Conservation (phyloP, 2,888 invertebrate genomes). For the Cryptocephalus primarius region DNA sequence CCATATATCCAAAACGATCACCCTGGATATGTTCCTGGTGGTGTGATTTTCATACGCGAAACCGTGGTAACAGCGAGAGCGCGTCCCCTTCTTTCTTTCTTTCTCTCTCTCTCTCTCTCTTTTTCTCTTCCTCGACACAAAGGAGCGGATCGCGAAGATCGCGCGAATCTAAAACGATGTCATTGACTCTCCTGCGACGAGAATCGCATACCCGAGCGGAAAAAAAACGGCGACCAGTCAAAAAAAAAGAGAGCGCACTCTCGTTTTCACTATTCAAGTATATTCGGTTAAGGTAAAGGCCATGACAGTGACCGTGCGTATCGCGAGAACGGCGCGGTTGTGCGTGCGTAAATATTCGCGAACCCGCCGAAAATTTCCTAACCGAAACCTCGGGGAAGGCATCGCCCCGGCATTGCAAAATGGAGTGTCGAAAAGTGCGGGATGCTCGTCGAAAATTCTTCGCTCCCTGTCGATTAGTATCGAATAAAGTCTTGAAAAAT, state of each 20-base stretch:
- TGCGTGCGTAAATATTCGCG: not conserved
- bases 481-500: too few species aligned
- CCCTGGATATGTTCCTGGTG: too few species aligned
- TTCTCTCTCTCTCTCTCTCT: too few species aligned
- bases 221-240: slow-evolving; percentile 5
- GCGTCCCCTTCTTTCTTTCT: too few species aligned
- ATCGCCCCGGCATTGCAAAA: too few species aligned
- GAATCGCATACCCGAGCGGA: too few species aligned
- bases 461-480: too few species aligned
- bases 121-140: not conserved
- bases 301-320: slow-evolving; percentile 33
- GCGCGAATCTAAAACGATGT: slow-evolving; percentile 14
- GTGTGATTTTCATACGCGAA: too few species aligned
- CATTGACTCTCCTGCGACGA: slow-evolving; percentile 21
- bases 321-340: not conserved
- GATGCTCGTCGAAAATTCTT: too few species aligned
- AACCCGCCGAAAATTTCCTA: not conserved
- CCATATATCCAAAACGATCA: too few species aligned
- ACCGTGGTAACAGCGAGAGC: too few species aligned
- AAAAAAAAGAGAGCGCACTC: slow-evolving; percentile 29
- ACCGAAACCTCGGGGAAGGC: not conserved
- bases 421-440: too few species aligned
- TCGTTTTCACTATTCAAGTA: slow-evolving; percentile 32
- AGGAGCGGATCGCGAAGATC: not conserved
- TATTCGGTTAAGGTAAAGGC: slow-evolving; percentile 35